Percentiles rank a stretch among this genome's conserved stretches.
Conservation (phyloP, 1,140 invertebrate species). For the Grapholita molesta region DNA sequence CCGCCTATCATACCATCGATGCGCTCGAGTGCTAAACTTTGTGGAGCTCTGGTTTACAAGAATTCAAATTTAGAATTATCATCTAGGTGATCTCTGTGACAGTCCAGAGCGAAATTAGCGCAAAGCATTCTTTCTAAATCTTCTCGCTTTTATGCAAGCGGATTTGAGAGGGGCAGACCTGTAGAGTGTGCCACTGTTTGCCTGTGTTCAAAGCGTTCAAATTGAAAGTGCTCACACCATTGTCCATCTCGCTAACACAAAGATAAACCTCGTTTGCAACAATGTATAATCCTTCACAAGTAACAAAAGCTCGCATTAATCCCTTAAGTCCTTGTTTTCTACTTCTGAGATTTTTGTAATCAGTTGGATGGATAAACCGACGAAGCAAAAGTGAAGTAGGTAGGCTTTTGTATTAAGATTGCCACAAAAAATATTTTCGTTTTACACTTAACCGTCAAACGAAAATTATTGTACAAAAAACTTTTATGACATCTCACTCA, state of each 20-base stretch:
- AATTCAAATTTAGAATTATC: conserved; percentile 72
- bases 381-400: conserved; percentile 6
- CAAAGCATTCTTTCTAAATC: conserved; percentile 8
- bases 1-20: conserved; percentile 66
- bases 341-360: conserved; percentile 13
- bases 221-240: conserved; percentile 6
- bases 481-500: conserved; percentile 75
- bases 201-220: conserved; percentile 21
- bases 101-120: conserved; percentile 35
- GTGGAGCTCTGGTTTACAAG: conserved; percentile 45
- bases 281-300: conserved; percentile 13
- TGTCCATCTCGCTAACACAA: conserved; percentile 7
- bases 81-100: conserved; percentile 58
- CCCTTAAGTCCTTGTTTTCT: conserved; percentile 4
- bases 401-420: background rate
- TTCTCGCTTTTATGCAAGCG: conserved; percentile 10
- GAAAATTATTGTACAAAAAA: conserved; percentile 60
- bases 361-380: background rate
- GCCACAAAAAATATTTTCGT: conserved; percentile 32
- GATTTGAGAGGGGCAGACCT: background rate
- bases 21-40: conserved; percentile 64
- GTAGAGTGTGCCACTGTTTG: conserved; percentile 17
- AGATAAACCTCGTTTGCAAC: conserved; percentile 6
- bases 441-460: conserved; percentile 55
- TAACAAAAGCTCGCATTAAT: conserved; percentile 13